These are phyloP conservation scores for Anguilla rostrata DNA, from an alignment of 2,113 vertebrate genomes.

Conservation along the genomic window DNA sequence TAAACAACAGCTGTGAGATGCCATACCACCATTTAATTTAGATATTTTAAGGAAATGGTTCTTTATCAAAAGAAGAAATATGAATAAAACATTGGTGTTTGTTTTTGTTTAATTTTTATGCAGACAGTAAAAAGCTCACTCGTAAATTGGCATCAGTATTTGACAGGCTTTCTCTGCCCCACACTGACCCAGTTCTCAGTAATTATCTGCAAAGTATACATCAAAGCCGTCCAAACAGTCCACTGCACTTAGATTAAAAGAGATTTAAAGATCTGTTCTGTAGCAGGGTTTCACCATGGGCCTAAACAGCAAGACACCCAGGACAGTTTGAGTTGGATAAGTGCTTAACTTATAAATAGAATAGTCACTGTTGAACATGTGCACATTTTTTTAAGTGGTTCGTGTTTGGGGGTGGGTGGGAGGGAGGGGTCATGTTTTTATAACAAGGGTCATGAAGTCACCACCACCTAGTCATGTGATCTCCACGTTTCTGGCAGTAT, in stretches of 20 bases:
- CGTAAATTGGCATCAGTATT: slow-evolving; percentile 51
- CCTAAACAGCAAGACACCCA: slow-evolving; percentile 18
- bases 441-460: slow-evolving; percentile 72
- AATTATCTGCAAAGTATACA: slow-evolving; percentile 70
- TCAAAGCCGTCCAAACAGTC: slow-evolving; percentile 58
- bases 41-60: slow-evolving; percentile 32
- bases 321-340: slow-evolving; percentile 57
- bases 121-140: slow-evolving; percentile 47
- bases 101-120: slow-evolving; percentile 47
- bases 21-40: slow-evolving; percentile 23
- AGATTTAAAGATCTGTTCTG: slow-evolving; percentile 36
- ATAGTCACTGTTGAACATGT: slow-evolving; percentile 60
- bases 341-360: slow-evolving; percentile 64
- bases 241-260: slow-evolving; percentile 39
- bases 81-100: slow-evolving; percentile 48
- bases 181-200: slow-evolving; percentile 69
- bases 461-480: slow-evolving; percentile 69
- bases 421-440: slow-evolving; percentile 59
- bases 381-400: slow-evolving; percentile 59
- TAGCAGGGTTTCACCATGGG: slow-evolving; percentile 23
- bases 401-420: background rate
- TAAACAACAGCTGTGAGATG: slow-evolving; percentile 11
- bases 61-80: slow-evolving; percentile 33
- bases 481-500: slow-evolving; percentile 63
- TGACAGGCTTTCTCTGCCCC: slow-evolving; percentile 65